These are phyloP conservation scores for Dinomys branickii DNA, from an alignment of 2,113 vertebrate species.

Conservation along the genomic window DNA sequence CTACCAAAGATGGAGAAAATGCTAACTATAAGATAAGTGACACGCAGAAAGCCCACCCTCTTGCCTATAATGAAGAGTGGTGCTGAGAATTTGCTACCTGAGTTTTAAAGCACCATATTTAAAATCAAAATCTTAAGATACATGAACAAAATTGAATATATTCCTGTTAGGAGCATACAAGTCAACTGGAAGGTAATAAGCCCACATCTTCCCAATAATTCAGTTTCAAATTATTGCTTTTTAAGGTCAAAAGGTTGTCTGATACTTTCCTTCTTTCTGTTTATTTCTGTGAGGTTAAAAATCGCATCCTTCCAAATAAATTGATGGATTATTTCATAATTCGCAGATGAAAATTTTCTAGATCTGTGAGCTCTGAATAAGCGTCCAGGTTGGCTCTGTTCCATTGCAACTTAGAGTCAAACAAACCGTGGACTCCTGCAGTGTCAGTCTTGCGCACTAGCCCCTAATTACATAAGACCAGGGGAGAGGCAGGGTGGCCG, in stretches of 20 bases:
- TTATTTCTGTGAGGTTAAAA: constrained; percentile 14
- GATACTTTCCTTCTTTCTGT: background rate
- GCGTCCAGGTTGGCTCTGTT: background rate
- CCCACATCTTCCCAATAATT: constrained; percentile 8
- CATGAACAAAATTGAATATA: background rate
- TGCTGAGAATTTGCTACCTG: background rate
- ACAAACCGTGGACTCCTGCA: background rate
- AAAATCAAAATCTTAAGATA: background rate
- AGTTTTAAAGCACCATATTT: constrained; percentile 5
- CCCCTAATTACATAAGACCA: constrained; percentile 15
- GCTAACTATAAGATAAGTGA: background rate
- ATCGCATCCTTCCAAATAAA: background rate
- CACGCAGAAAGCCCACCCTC: background rate
- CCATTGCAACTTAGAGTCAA: background rate
- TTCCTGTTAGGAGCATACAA: background rate
- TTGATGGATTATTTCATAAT: background rate
- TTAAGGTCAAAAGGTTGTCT: constrained; percentile 3
- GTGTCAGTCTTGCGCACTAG: constrained; percentile 24
- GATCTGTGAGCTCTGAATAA: background rate
- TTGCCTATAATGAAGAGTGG: background rate
- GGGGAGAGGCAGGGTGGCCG: background rate
- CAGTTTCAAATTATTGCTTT: constrained; percentile 31
- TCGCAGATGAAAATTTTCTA: constrained; percentile 11
- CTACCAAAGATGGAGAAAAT: background rate
- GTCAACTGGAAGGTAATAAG: background rate